Base-by-base conservation (phyloP, 1,140 invertebrate species). In the Cotesia glomerata region DNA sequence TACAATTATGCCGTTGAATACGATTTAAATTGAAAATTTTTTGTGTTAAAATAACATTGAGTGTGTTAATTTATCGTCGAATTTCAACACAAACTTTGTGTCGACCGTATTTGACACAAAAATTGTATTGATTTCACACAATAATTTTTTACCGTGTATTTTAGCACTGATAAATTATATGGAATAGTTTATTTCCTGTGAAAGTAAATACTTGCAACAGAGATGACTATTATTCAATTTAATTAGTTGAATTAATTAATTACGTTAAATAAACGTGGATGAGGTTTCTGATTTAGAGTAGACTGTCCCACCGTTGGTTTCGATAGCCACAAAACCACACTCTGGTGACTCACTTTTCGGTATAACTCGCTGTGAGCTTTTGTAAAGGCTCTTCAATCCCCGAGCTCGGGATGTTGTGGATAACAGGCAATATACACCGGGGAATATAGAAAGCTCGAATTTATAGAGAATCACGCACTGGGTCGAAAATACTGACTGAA, bases 191-290 rank as follows among this genome's bases (percentile, higher is more conserved):
- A 11, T 45, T 45, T 9, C 8, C 8, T 45, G 11, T 45, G 2
- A 11, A 45, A 45, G 39, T 11, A 45, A 45, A 45, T 45, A 45
- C 39, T 45, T 45, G 8, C 8, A 11, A 45, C 1, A 7, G 7
- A 11, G 39, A 45, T 45, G 7, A 45, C 7, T 45, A 5, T 45
- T 45, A 45, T 45, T 45, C 7, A 9, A 45, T 32, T 58, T 8
- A 58, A 58, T 26, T 26, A 18, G 26, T 8, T 58, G 56, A 58
- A 58, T 58, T 58, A 58, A 58, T 58, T 58, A 58, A 58, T 58
- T 58, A 58, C 14, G 26, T 58, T 8, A 18, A 26, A 18, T 58
- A 9, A 18, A 11, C 56, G 5, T 58, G 56, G 26, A 18, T 58
- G 56, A 8, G 56, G 56, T 26, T 58, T 58, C 26, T 58, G 56